Evolutionary conservation across 30 jellyfish, hydroid and myxozoan genomes (phyloP), one percentile per base, ranked within the genome.

Genomic region (Pseudorhiza aurosa): DNA sequence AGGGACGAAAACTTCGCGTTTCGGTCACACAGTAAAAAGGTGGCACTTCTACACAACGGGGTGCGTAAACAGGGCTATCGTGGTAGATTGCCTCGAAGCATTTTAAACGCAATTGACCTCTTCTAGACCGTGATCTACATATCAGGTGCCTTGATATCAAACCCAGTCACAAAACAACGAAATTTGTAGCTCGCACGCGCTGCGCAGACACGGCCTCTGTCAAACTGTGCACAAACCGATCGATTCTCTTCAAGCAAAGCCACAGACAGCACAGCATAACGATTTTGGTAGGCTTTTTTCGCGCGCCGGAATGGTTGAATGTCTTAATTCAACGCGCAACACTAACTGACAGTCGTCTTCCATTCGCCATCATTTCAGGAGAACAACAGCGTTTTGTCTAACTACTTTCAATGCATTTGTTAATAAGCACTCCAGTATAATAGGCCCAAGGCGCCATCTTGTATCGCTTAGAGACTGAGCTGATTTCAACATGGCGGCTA

Each of bases 361-460:
- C 4, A 5, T 19, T 53, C 36, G 6, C 67, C 67, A 37, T 15
- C 67, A 2, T 53, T 15, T 4, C 19, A 6, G 33, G 8, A 7
- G 67, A 7, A 53, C 2, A 19, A 19, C 67, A 2, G 36, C 27
- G 81, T 42, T 42, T 68, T 43, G 59, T 68, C 57, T 68, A 46
- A 44, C 46, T 7, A 68, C 32, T 51, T 51, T 44, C 43, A 35
- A 44, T 19, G 49, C 65, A 44, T 68, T 22, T n/a, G 29, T 68
- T 35, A 68, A 39, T 26, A 43, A 35, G 21, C 17, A 32, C 24
- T 33, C 26, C 8, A 42, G 43, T 30, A 40, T 47, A 68, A 39
- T 27, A 27, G 47, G 28, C 10, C 11, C 42, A 27, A 53, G 81
- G 81, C 81, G 81, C 81, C 81, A 68, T 68, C 53, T 64, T 64